Evolutionary conservation across 2,797 vertebrate genomes (phyloP), one percentile per base, ranked within the genome.

Genomic region (Coregonus ussuriensis): DNA sequence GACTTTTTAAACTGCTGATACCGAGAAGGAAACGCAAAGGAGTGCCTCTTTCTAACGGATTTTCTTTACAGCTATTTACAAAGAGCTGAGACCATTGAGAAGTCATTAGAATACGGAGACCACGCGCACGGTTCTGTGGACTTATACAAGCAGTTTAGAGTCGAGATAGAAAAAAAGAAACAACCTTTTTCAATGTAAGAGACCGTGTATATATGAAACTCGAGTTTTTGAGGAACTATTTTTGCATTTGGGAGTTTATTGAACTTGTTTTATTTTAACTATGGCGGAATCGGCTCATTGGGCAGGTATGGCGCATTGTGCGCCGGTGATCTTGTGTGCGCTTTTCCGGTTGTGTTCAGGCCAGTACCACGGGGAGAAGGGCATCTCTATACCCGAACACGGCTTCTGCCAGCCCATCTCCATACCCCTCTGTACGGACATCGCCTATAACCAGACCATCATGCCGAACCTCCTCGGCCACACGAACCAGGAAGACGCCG

Each of bases 361-460:
- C 75, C 94, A 94, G 71, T 92, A 94, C 75, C 94, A 95, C 56
- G 95, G 95, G 1, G 97, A 97, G 72, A 94, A 95, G 56, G 97
- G 96, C 1, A 96, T 98, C 78, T 97, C 96, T 0, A 88, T 97
- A 13, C 96, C 96, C 0, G 96, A 97, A 79, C 98, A 99, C 74
- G 98, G 98, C 37, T 99, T 98, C 86, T 99, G 98, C 86, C 98
- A 99, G 76, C 96, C 97, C 84, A 99, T 99, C 86, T 97, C 96
- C 77, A 98, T 98, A 79, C 97, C 97, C 1, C 93, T 98, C 6
- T 98, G 97, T 90, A 97, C 96, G 56, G 97, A 98, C 93, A 97
- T 98, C 83, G 96, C 96, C 76, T 98, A 98, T 90, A 98, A 98
- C 89, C 96, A 98, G 93, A 98, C 97, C 88, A 98, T 98, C 88